These are phyloP conservation scores for Sebastes fasciatus DNA, from an alignment of 2,113 vertebrate genomes.

Conservation along the genomic window DNA sequence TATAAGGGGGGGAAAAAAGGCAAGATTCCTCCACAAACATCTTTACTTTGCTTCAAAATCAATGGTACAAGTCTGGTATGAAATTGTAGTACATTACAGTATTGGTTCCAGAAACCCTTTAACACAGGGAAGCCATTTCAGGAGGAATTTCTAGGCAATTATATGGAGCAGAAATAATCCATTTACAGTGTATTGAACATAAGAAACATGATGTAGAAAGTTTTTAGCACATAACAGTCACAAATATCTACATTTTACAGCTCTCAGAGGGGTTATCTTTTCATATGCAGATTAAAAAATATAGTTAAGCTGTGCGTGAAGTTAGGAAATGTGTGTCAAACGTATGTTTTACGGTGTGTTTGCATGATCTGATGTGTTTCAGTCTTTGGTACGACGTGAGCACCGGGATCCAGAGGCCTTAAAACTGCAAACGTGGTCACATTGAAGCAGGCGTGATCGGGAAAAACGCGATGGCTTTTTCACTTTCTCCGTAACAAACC, in stretches of 20 bases:
- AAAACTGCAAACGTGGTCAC: slow-evolving; percentile 44
- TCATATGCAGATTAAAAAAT: slow-evolving; percentile 73
- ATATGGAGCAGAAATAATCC: slow-evolving; percentile 14
- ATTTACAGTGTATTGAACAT: slow-evolving; percentile 14
- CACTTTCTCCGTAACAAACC: slow-evolving; percentile 62
- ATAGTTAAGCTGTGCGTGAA: slow-evolving; percentile 46
- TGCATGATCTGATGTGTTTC: slow-evolving; percentile 46
- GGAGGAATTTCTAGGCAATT: background rate
- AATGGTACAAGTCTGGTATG: slow-evolving; percentile 49
- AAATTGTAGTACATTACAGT: slow-evolving; percentile 49
- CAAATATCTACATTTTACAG: slow-evolving; percentile 58
- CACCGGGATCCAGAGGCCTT: slow-evolving; percentile 62
- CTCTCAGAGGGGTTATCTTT: slow-evolving; percentile 62
- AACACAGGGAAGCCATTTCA: slow-evolving; percentile 15
- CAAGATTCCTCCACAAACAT: slow-evolving; percentile 22
- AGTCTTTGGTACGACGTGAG: slow-evolving; percentile 83
- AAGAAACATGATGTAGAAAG: slow-evolving; percentile 20
- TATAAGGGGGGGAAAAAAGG: slow-evolving; percentile 3
- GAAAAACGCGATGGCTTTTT: slow-evolving; percentile 54
- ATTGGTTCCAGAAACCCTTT: slow-evolving; percentile 34
- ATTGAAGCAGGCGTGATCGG: slow-evolving; percentile 42
- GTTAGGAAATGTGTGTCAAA: slow-evolving; percentile 37
- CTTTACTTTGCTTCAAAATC: slow-evolving; percentile 36
- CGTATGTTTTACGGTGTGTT: slow-evolving; percentile 25
- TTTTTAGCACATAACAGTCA: slow-evolving; percentile 61